Percentiles rank a stretch among this genome's conserved stretches.
These are phyloP conservation scores for Tylochromis polylepis DNA, from an alignment of 2,113 vertebrate genomes.

Conservation along the genomic window DNA sequence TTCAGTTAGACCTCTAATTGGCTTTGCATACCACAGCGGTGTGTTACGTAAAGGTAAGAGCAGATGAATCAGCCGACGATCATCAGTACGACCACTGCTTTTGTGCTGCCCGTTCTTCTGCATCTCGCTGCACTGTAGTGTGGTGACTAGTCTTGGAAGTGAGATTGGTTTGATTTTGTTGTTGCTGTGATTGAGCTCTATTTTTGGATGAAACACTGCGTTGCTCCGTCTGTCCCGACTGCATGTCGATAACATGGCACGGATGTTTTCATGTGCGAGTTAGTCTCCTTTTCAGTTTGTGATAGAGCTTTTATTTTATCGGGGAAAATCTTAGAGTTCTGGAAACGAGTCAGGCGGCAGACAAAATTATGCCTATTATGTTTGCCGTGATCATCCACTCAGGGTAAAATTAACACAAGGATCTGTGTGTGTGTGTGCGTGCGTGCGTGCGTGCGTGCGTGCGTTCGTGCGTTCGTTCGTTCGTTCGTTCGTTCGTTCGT, in stretches of 20 bases:
- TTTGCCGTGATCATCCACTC: neutral
- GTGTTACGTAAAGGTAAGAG: neutral
- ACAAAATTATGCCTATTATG: neutral
- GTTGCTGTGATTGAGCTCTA: neutral
- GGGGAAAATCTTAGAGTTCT: neutral
- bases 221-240: too few species aligned
- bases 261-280: neutral
- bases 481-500: too few species aligned
- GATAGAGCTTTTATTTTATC: neutral
- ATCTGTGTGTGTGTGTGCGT: neutral
- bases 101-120: neutral
- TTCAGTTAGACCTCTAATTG: neutral
- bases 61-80: neutral
- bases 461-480: too few species aligned
- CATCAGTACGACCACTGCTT: neutral
- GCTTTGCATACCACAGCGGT: neutral
- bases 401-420: neutral
- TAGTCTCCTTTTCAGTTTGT: neutral
- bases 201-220: neutral
- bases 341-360: neutral
- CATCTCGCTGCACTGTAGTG: neutral
- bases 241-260: neutral
- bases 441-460: too few species aligned
- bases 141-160: neutral
- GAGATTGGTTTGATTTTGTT: neutral